phyloP scores from a whole-genome alignment of 2,888 invertebrate species.

The Eupeodes latifasciatus region DNA sequence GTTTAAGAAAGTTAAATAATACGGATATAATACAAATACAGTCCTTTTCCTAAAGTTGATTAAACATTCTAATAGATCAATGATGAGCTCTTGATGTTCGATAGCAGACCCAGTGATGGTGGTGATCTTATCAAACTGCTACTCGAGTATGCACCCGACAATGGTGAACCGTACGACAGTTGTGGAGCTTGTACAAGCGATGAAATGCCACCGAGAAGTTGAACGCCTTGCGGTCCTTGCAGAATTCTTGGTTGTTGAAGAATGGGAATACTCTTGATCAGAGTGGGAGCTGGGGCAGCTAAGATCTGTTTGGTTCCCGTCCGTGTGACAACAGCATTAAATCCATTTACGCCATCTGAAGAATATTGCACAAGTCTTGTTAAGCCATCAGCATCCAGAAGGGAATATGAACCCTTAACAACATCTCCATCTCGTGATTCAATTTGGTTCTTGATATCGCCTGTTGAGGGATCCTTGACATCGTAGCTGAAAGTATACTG shows the following conservation, averaged over 20 bases:
- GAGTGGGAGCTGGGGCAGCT: slow-evolving; percentile 38
- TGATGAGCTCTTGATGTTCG: neutral
- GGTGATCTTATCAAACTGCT: slow-evolving; percentile 48
- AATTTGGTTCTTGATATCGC: slow-evolving; percentile 44
- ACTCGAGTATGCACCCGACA: slow-evolving; percentile 47
- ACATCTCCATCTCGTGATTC: slow-evolving; percentile 34
- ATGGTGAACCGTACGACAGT: slow-evolving; percentile 29
- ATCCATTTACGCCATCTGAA: slow-evolving; percentile 58
- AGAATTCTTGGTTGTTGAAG: slow-evolving; percentile 44
- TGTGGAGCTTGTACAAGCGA: slow-evolving; percentile 40
- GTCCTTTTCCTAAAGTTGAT: no score
- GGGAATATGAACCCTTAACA: slow-evolving; percentile 74
- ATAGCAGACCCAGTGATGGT: slow-evolving; percentile 32
- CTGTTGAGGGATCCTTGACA: slow-evolving; percentile 40
- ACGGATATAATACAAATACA: no score
- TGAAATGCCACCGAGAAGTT: slow-evolving; percentile 4
- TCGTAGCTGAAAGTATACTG: slow-evolving; percentile 52
- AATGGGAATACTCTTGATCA: slow-evolving; percentile 9
- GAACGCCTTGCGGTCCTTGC: slow-evolving; percentile 11
- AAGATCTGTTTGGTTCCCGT: slow-evolving; percentile 48
- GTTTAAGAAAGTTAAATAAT: no score
- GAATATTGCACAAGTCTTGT: slow-evolving; percentile 65
- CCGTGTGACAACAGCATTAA: slow-evolving; percentile 57
- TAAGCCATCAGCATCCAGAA: slow-evolving; percentile 77
- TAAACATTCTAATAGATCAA: no score